These are phyloP conservation scores for Drosophila incognita DNA, from an alignment of 2,888 invertebrate genomes.

Conservation along the genomic window DNA sequence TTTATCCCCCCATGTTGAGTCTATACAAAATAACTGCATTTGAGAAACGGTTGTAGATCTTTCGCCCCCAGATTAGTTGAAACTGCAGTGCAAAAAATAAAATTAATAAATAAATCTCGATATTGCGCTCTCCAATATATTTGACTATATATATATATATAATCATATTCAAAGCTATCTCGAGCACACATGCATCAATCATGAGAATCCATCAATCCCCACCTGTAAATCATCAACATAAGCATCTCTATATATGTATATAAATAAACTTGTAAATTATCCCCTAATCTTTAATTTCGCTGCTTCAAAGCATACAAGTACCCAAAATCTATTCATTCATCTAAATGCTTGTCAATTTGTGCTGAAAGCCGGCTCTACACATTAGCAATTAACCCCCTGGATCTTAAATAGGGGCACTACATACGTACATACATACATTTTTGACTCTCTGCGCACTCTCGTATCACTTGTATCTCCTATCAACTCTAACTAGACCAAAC, in stretches of 20 bases:
- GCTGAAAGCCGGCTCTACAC: conserved; percentile 1
- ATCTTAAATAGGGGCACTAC: neutral
- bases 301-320: conserved; percentile 22
- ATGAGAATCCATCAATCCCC: conserved; percentile 11
- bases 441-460: conserved; percentile 30
- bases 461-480: conserved; percentile 1
- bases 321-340: conserved; percentile 13
- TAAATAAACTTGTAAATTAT: conserved; percentile 13
- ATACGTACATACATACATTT: conserved; percentile 1
- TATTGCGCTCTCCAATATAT: conserved; percentile 11
- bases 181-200: conserved; percentile 13
- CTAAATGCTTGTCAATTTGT: conserved; percentile 14
- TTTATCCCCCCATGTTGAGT: neutral
- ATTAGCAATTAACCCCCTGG: neutral
- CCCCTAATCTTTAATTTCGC: conserved; percentile 21
- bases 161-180: conserved; percentile 16
- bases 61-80: neutral
- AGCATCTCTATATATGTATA: conserved; percentile 2
- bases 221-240: conserved; percentile 9
- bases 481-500: neutral
- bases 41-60: neutral
- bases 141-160: conserved; percentile 6
- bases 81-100: neutral
- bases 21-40: neutral
- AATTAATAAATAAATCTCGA: neutral